Conservation (phyloP, 2,888 invertebrate genomes). For the Synergus umbraculus region DNA sequence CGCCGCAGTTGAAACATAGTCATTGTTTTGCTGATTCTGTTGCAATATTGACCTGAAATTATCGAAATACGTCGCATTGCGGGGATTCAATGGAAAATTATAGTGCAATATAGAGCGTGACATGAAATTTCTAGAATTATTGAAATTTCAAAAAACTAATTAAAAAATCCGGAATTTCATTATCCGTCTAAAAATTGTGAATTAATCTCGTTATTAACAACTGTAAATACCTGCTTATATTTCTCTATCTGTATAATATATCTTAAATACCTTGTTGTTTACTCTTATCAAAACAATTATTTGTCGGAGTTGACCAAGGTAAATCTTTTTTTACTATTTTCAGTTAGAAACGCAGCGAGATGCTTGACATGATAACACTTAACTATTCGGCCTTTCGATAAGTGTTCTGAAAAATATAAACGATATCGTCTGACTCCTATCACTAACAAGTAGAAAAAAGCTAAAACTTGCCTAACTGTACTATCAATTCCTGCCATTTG, state of each 20-base stretch:
- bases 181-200: not conserved
- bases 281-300: not conserved
- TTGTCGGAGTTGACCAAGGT: not conserved
- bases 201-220: not conserved
- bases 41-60: constrained; percentile 36
- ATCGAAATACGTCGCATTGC: constrained; percentile 38
- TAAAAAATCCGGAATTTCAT: not conserved
- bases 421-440: not conserved
- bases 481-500: not conserved
- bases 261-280: not conserved
- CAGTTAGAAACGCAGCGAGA: not conserved
- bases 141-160: not conserved
- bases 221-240: not conserved
- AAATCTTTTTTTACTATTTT: not conserved
- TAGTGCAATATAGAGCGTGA: not conserved
- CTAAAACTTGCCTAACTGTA: not conserved
- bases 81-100: constrained; percentile 28
- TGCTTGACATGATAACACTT: constrained; percentile 1
- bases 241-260: not conserved
- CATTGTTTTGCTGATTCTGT: constrained; percentile 25
- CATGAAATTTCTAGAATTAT: constrained; percentile 16
- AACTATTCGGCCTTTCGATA: constrained; percentile 8
- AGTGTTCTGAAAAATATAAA: constrained; percentile 14
- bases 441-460: not conserved
- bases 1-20: constrained; percentile 27